Evolutionary conservation across 64 coral and sea anemone genomes (phyloP).

Genomic region (Dendronephthya gigantea): DNA sequence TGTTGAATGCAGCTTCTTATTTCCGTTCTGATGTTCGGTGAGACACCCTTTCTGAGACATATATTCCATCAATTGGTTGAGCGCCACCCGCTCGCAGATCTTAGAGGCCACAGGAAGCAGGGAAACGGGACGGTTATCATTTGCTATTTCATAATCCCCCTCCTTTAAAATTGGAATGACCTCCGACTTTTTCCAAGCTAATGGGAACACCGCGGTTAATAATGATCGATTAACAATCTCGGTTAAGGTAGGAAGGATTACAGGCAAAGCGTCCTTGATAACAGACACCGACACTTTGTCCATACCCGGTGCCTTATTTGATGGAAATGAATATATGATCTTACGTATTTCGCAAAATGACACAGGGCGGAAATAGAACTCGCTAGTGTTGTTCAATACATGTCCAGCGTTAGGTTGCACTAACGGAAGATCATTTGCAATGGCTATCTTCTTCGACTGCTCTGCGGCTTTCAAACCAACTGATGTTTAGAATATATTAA

Average conservation of each 20-base stretch:
- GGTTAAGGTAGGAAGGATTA: neutral
- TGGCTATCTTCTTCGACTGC: no score
- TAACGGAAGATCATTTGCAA: neutral
- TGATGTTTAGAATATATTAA: constrained; percentile 19
- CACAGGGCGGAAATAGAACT: neutral
- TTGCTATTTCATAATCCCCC: neutral
- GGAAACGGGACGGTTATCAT: constrained; percentile 11
- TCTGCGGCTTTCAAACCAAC: neutral
- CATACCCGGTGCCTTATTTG: neutral
- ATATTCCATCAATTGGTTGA: constrained; percentile 38
- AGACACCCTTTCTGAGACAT: constrained; percentile 30
- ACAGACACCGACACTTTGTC: neutral
- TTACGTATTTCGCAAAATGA: neutral
- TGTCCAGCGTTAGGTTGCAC: neutral
- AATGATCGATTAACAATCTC: neutral
- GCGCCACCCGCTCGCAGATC: constrained; percentile 46
- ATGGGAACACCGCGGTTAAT: neutral
- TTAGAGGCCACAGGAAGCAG: constrained; percentile 29
- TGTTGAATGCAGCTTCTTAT: constrained; percentile 23
- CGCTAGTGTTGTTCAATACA: neutral
- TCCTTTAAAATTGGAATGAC: neutral
- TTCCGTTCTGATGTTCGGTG: constrained; percentile 40
- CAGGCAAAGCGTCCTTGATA: constrained; percentile 2
- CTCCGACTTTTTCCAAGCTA: neutral
- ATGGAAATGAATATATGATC: neutral